Evolutionary conservation across 2,797 vertebrate species (phyloP).

Genomic region (Onychomys torridus): DNA sequence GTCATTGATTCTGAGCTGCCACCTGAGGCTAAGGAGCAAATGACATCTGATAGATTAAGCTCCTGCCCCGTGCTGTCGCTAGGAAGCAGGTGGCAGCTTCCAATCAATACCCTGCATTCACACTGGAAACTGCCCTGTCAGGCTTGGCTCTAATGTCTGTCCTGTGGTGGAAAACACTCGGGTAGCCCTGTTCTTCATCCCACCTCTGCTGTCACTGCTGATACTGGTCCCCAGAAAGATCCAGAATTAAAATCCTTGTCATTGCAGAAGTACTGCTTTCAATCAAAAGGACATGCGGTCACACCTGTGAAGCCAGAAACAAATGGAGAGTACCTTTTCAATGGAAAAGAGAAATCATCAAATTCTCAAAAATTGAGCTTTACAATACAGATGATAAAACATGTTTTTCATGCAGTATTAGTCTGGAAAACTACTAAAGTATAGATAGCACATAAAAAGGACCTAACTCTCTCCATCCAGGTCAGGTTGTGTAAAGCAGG

Average conservation of each 20-base stretch:
- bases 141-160: not conserved
- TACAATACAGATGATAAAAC: not conserved
- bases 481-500: not conserved
- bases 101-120: conserved; percentile 10
- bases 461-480: rapidly evolving
- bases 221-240: not conserved
- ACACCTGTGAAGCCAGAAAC: not conserved
- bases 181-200: not conserved
- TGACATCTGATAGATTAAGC: conserved; percentile 53
- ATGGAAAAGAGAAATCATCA: not conserved
- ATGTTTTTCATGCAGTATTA: not conserved
- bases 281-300: not conserved
- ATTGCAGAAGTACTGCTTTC: not conserved
- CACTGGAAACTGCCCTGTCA: not conserved
- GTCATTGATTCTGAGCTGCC: conserved; percentile 54
- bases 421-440: not conserved
- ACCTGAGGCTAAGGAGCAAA: conserved; percentile 62
- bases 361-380: not conserved
- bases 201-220: too few relatives aligned
- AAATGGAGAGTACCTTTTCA: not conserved
- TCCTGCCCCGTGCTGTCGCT: not conserved
- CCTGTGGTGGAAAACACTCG: not conserved
- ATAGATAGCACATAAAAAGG: not conserved
- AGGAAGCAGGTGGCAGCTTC: conserved; percentile 41
- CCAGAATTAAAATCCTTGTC: not conserved